These are phyloP conservation scores for Seriola rivoliana DNA, from an alignment of 2,113 vertebrate genomes.

Conservation along the genomic window DNA sequence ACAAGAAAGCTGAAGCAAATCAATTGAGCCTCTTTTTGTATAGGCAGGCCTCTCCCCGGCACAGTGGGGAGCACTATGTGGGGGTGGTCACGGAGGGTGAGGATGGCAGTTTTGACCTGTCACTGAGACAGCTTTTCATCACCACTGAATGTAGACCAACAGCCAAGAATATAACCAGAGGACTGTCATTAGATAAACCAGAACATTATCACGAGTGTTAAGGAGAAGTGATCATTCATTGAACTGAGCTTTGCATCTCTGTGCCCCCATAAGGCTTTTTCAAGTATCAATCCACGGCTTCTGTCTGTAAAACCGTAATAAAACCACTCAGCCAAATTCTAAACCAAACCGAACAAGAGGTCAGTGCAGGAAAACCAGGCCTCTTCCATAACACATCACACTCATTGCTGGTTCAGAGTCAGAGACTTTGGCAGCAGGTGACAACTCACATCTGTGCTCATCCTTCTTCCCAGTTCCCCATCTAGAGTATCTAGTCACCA, in stretches of 20 bases:
- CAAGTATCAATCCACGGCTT: background rate
- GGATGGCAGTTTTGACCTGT: background rate
- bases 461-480: conserved; percentile 12
- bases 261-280: background rate
- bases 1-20: background rate
- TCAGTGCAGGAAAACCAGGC: background rate
- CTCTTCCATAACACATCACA: background rate
- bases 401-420: conserved; percentile 14
- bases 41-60: background rate
- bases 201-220: background rate
- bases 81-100: background rate
- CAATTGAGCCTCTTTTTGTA: background rate
- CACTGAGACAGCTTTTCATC: background rate
- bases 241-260: background rate
- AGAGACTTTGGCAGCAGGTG: background rate
- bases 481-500: conserved; percentile 1
- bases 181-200: background rate
- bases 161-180: background rate
- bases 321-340: too few species aligned
- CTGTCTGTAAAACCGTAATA: too few species aligned
- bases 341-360: too few species aligned
- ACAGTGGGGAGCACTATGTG: background rate
- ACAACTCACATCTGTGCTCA: conserved; percentile 2
- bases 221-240: background rate
- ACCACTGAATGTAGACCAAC: background rate